A percentile compares a stretch with the other conserved stretches of the same genome.
Conservation (phyloP, 1,140 invertebrate genomes). For the Drosophila trapezifrons region DNA sequence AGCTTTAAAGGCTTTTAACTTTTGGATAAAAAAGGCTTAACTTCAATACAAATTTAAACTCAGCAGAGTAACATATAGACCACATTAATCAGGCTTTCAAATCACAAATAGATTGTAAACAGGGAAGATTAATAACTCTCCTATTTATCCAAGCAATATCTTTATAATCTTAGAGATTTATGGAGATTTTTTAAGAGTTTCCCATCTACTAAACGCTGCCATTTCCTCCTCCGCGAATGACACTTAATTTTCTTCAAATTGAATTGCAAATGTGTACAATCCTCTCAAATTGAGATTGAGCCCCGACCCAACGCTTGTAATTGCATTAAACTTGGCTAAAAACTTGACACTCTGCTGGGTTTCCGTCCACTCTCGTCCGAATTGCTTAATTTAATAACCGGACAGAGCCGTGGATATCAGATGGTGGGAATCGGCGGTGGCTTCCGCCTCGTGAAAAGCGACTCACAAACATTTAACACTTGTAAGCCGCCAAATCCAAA, state of each 20-base stretch:
- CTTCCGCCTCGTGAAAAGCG: slow-evolving; percentile 67
- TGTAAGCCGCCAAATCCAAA: slow-evolving; percentile 44
- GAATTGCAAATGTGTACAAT: slow-evolving; percentile 49
- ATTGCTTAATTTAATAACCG: slow-evolving; percentile 63
- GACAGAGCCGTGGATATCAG: slow-evolving; percentile 26
- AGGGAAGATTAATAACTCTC: background rate
- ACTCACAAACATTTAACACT: slow-evolving; percentile 57
- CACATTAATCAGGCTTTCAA: background rate
- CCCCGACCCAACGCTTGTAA: slow-evolving; percentile 32
- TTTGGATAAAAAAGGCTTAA: too few relatives aligned
- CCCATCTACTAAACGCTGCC: background rate
- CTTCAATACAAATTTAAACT: too few relatives aligned
- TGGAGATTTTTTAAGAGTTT: background rate
- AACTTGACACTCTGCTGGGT: slow-evolving; percentile 53
- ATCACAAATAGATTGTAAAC: background rate
- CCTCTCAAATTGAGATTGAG: slow-evolving; percentile 36
- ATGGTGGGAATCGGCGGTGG: slow-evolving; percentile 40
- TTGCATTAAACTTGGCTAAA: slow-evolving; percentile 46
- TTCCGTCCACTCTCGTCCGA: slow-evolving; percentile 18
- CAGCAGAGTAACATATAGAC: too few relatives aligned
- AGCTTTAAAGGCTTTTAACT: background rate
- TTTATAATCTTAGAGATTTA: too few relatives aligned
- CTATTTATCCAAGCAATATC: background rate
- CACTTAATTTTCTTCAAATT: slow-evolving; percentile 44
- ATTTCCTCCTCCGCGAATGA: slow-evolving; percentile 12